Evolutionary conservation across 2,797 vertebrate species (phyloP), one percentile per base, ranked within the genome.

Genomic region (Parotocinclus haroldoi): DNA sequence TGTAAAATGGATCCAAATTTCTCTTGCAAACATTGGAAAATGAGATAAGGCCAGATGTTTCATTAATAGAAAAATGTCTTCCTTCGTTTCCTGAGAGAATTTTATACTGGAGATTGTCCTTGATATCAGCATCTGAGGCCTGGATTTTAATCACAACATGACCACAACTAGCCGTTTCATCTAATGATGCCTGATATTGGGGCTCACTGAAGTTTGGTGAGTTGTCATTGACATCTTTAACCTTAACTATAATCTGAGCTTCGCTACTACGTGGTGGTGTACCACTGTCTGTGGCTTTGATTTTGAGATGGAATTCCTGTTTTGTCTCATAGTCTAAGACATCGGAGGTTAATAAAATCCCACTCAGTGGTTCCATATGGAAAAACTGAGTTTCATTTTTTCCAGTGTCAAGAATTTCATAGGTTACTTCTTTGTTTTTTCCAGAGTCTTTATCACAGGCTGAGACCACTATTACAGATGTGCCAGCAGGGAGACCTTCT

Each of bases 91-190:
- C 97, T 0, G 95, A 96, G 45, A 98, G 87, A 66, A 99, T 98
- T 81, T 94, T 90, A 1, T 99, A 99, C 60, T 93, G 90, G 53
- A 99, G 87, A 2, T 85, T 88, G 57, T 97, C 94, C 17, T 78
- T 84, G 0, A 84, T 86, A 19, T 99, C 97, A 0, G 92, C 91
- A 69, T 99, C 97, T 58, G 93, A 92, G n/a, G 94, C 97, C 76
- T 98, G 96, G 53, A 99, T 94, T 87, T 94, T 98, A 67, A 98
- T 89, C 60, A 98, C 93, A 0, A 96, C 88, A 72, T 98, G 95
- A 17, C 95, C 96, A 58, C 97, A 99, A 0, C 89, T 95, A 10
- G 95, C 96, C 89, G 91, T 88, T 85, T 98, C 94, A 39, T 95
- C 94, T 50, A 99, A 84, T 10, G 89, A 92, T 52, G 94, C 92